Evolutionary conservation across 2,797 vertebrate species (phyloP).

Genomic region (Phrynocephalus guinanensis): DNA sequence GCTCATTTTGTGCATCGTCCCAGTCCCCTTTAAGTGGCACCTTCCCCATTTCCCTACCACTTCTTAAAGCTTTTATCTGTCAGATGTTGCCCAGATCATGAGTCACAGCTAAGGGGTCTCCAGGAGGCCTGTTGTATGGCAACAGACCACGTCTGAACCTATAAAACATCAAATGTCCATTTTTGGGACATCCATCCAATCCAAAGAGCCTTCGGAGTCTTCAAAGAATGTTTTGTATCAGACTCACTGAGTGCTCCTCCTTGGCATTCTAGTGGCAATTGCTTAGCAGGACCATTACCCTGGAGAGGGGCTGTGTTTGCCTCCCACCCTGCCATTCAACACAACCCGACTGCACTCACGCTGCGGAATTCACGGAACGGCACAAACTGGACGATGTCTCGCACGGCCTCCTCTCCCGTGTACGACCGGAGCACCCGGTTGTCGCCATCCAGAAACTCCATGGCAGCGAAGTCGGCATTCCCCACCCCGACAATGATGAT

Average conservation of each 20-base stretch:
- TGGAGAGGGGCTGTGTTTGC: not conserved
- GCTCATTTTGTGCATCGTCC: too few relatives aligned
- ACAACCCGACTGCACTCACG: constrained; percentile 79
- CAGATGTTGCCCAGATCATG: too few relatives aligned
- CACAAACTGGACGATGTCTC: constrained; percentile 98
- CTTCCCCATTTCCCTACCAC: too few relatives aligned
- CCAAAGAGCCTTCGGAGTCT: too few relatives aligned
- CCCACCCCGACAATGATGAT: constrained; percentile 98
- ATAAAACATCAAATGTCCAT: too few relatives aligned
- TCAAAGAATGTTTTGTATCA: not conserved
- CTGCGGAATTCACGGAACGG: constrained; percentile 97
- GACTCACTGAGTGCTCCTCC: not conserved
- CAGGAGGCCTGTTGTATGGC: too few relatives aligned
- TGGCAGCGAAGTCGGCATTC: constrained; percentile 95
- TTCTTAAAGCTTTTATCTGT: too few relatives aligned
- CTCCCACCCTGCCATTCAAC: not conserved
- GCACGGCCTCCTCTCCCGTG: constrained; percentile 91
- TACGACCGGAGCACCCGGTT: constrained; percentile 88
- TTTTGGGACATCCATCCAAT: too few relatives aligned
- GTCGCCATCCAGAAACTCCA: constrained; percentile 98
- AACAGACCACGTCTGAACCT: too few relatives aligned
- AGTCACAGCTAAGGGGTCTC: too few relatives aligned
- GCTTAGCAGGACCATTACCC: not conserved
- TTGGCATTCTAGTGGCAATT: not conserved
- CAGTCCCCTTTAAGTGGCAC: too few relatives aligned